A percentile compares a stretch with the other conserved stretches of the same genome.
Evolutionary conservation across 2,888 invertebrate species (phyloP).

Genomic region (Julus scanicus): DNA sequence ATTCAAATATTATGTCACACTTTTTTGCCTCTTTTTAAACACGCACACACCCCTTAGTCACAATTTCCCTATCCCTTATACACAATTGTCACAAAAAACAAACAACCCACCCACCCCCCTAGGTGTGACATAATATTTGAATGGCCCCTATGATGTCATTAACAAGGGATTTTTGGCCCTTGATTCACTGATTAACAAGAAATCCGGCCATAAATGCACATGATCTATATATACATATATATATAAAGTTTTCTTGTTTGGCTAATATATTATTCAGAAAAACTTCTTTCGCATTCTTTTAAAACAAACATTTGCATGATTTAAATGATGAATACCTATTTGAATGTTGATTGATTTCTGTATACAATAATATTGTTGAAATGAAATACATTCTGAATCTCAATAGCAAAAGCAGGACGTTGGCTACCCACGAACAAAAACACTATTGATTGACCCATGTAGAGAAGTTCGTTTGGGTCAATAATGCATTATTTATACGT

Average conservation of each 20-base stretch:
- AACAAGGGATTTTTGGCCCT: too few species aligned
- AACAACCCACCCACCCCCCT: too few species aligned
- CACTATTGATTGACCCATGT: conserved; percentile 20
- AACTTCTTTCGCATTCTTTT: background rate
- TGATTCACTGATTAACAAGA: too few species aligned
- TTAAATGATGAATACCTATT: background rate
- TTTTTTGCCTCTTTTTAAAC: too few species aligned
- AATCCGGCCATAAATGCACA: too few species aligned
- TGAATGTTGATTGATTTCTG: background rate
- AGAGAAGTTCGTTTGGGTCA: conserved; percentile 47
- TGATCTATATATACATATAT: background rate
- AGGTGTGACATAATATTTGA: too few species aligned
- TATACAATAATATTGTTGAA: background rate
- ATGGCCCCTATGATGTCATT: too few species aligned
- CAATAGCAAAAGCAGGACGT: background rate
- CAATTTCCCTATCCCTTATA: too few species aligned
- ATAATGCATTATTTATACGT: conserved; percentile 44
- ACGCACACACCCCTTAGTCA: too few species aligned
- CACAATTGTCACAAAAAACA: too few species aligned
- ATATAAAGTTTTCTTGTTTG: background rate
- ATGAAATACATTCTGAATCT: conserved; percentile 15
- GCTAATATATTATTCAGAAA: background rate
- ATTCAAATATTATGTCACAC: too few species aligned
- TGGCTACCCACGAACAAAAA: conserved; percentile 7
- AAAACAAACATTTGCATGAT: background rate